phyloP scores from a whole-genome alignment of 2,113 vertebrate genomes.

The Struthio camelus region DNA sequence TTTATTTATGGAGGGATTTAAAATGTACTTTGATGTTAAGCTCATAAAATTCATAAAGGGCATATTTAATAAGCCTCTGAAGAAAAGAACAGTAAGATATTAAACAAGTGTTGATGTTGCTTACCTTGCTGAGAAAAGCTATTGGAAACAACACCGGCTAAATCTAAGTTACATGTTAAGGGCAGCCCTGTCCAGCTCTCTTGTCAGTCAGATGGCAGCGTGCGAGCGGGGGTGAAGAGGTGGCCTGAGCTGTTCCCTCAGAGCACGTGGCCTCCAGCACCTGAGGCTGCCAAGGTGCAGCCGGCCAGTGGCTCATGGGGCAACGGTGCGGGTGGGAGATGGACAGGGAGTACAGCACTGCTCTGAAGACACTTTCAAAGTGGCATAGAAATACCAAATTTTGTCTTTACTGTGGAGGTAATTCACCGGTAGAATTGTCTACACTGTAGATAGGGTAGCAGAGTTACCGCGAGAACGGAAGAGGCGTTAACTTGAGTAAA shows the following conservation, averaged over 20 bases:
- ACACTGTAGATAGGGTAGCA: background rate
- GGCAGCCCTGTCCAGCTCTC: background rate
- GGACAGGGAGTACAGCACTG: background rate
- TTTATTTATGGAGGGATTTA: constrained; percentile 8
- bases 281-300: background rate
- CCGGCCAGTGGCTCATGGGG: background rate
- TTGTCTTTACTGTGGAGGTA: background rate
- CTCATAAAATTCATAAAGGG: constrained; percentile 12
- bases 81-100: background rate
- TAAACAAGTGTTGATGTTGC: background rate
- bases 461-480: background rate
- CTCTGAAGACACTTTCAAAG: background rate
- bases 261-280: background rate
- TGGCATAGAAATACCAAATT: background rate
- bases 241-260: background rate
- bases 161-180: background rate
- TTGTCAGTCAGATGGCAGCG: background rate
- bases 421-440: background rate
- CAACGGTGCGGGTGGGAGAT: background rate
- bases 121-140: background rate
- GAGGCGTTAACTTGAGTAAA: background rate
- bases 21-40: constrained; percentile 13
- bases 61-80: constrained; percentile 1
- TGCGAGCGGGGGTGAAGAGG: background rate
- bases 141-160: background rate